A percentile compares a stretch with the other conserved stretches of the same genome.
Evolutionary conservation across 2,113 vertebrate genomes (phyloP).

Genomic region (Python bivittatus): DNA sequence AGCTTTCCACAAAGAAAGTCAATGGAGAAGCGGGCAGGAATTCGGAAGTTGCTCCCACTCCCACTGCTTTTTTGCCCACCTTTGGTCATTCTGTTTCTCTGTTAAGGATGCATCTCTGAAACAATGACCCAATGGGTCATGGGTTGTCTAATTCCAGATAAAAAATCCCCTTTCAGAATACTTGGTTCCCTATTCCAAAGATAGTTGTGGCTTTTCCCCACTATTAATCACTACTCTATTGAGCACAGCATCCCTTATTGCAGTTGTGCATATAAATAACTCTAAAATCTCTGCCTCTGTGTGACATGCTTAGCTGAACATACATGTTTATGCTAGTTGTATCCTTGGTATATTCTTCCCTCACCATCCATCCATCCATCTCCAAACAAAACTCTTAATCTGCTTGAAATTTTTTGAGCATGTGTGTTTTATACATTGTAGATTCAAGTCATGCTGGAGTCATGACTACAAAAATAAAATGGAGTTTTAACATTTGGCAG

Average conservation of each 20-base stretch:
- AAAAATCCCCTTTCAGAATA: background rate
- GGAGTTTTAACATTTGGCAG: background rate
- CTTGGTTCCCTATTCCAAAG: background rate
- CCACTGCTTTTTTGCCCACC: no score
- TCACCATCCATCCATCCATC: background rate
- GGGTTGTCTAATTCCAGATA: no score
- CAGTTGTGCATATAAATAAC: background rate
- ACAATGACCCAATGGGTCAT: no score
- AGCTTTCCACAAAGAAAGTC: no score
- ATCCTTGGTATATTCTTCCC: background rate
- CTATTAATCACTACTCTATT: background rate
- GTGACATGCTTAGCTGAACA: background rate
- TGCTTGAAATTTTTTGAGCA: background rate
- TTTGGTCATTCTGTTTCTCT: no score
- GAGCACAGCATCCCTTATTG: background rate
- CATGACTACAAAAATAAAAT: background rate
- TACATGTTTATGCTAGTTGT: background rate
- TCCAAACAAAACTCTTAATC: background rate
- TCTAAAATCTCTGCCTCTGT: background rate
- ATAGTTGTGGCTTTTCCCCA: background rate
- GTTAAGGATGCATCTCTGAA: no score
- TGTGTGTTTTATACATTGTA: background rate
- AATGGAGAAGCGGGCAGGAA: no score
- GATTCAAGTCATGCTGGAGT: background rate
- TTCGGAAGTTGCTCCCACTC: no score